These are phyloP conservation scores for Meliscaeva auricollis DNA, from an alignment of 2,888 invertebrate genomes.

Conservation along the genomic window DNA sequence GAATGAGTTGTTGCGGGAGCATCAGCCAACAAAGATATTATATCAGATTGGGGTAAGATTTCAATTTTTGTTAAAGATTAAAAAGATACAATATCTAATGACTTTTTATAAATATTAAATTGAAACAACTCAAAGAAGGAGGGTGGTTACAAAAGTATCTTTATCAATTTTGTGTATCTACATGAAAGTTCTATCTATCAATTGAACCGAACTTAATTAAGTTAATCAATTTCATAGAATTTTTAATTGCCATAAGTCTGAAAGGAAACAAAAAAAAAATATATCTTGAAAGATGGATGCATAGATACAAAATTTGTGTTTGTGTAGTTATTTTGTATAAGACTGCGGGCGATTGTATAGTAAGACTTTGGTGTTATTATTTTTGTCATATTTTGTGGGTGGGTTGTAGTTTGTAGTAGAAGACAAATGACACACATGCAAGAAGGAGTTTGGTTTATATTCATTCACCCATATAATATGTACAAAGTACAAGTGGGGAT, in stretches of 20 bases:
- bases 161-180: no score
- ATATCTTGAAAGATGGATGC: neutral
- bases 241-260: constrained; percentile 72
- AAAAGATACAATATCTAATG: neutral
- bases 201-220: constrained; percentile 76
- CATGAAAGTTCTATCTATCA: constrained; percentile 60
- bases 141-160: constrained; percentile 38
- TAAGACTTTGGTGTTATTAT: constrained; percentile 23
- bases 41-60: constrained; percentile 86
- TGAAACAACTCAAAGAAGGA: neutral
- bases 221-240: constrained; percentile 75
- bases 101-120: constrained; percentile 14
- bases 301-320: constrained; percentile 3
- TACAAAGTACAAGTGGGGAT: constrained; percentile 19
- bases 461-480: constrained; percentile 4
- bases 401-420: constrained; percentile 11
- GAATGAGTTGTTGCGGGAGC: constrained; percentile 66
- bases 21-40: constrained; percentile 85
- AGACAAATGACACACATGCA: constrained; percentile 12
- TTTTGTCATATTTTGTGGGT: constrained; percentile 24
- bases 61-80: neutral
- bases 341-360: constrained; percentile 16
- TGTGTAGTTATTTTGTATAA: constrained; percentile 2
- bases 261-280: constrained; percentile 10
- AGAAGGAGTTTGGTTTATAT: constrained; percentile 25